Conservation (phyloP, 2,113 vertebrate species). For the Tragelaphus scriptus region DNA sequence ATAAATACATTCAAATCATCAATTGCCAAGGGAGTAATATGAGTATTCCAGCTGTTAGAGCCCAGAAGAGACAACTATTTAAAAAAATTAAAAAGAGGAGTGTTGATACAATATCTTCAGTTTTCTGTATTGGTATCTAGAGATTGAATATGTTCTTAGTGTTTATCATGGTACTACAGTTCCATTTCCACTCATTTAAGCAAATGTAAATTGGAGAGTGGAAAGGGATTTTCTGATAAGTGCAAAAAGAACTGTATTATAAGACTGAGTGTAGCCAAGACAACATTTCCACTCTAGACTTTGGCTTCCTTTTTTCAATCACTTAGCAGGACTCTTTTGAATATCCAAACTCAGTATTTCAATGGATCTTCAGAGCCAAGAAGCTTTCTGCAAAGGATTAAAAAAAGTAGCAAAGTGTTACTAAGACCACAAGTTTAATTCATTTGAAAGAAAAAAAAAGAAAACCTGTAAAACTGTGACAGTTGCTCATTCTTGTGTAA, state of each 20-base stretch:
- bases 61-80: background rate
- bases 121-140: background rate
- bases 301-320: background rate
- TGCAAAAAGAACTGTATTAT: background rate
- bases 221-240: constrained; percentile 10
- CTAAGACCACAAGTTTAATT: constrained; percentile 41
- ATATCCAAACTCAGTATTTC: constrained; percentile 27
- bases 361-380: constrained; percentile 33
- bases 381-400: constrained; percentile 39
- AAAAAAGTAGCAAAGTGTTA: constrained; percentile 20
- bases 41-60: background rate
- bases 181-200: background rate
- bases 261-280: background rate
- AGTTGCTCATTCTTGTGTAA: background rate
- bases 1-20: constrained; percentile 22
- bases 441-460: background rate
- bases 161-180: background rate
- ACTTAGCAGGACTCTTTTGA: background rate
- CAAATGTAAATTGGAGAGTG: background rate
- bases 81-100: background rate
- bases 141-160: background rate
- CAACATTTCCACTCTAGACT: background rate
- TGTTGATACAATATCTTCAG: background rate
- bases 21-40: background rate
- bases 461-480: background rate